Evolutionary conservation across 2,797 vertebrate genomes (phyloP).

Genomic region (Myotis myotis): DNA sequence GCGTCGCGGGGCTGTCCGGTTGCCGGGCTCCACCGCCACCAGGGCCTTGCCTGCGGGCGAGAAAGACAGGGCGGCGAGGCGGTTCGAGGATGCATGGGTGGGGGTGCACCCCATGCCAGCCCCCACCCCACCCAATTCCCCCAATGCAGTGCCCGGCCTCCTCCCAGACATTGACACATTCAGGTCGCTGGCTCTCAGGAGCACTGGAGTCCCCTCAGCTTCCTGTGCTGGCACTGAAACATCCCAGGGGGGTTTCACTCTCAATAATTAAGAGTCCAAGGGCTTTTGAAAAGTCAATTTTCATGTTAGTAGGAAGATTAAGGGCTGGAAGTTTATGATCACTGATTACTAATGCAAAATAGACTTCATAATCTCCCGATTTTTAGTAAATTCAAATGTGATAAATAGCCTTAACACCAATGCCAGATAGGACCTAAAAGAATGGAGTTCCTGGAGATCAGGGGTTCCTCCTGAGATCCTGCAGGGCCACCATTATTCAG

Average conservation of each 20-base stretch:
- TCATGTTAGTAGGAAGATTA: not conserved
- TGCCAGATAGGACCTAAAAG: not conserved
- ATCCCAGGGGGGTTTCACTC: no score
- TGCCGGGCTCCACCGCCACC: conserved; percentile 84
- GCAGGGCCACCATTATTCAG: no score
- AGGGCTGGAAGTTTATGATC: not conserved
- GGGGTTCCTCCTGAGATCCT: not conserved
- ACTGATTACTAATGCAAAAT: not conserved
- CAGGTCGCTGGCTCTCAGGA: not conserved
- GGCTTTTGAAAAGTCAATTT: not conserved
- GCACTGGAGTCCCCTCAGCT: not conserved
- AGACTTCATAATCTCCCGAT: not conserved
- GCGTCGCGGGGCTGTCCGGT: conserved; percentile 85
- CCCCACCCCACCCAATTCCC: not conserved
- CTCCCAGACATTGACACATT: not conserved
- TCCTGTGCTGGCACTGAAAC: not conserved
- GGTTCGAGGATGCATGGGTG: not conserved
- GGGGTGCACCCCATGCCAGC: no score
- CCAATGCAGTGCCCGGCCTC: fast-evolving
- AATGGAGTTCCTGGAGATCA: not conserved
- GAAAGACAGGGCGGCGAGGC: not conserved
- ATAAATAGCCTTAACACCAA: not conserved
- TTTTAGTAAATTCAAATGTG: not conserved
- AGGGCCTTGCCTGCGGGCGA: conserved; percentile 89
- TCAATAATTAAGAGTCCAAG: not conserved